Base-by-base conservation (phyloP, 2,888 invertebrate species). In the Drosophila nigricruria region DNA sequence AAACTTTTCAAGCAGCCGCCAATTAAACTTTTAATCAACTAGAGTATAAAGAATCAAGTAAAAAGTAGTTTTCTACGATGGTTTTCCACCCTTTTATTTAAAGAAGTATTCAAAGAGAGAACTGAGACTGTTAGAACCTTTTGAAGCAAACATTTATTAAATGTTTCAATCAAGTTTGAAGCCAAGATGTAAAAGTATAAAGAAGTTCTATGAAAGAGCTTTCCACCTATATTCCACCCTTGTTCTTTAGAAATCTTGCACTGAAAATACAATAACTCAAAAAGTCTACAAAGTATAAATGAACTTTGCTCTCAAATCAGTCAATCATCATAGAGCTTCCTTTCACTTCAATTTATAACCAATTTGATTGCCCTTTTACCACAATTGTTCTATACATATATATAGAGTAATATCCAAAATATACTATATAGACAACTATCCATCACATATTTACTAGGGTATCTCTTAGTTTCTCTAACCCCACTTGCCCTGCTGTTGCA, bases 371-470 rank as follows among this genome's bases (percentile, higher is more conserved):
- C 47, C n/a, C 18, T 18, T 30, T 5, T 1, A 49, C 0, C 1
- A 49, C 6, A 14, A 12, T 5, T 47, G 9, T 16, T n/a, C 9
- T 14, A 23, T 14, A 5, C 8, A 12, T 12, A 36, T 43, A 45
- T 30, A 30, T 30, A 8, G 30, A 30, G 6, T 1, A 8, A 30
- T 30, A 30, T 8, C n/a, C n/a, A n/a, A 30, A 8, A 30, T 30
- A 30, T 30, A 30, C 8, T 30, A 30, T 30, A 30, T 30, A 30
- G 8, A 30, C 0, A 8, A n/a, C n/a, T n/a, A n/a, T n/a, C 30
- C 30, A 30, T 30, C 30, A 8, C 14, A 18, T 32, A 20, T 23
- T 32, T 50, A 0, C 18, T 5, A 75, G 70, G 56, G 72, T 54
- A 77, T 71, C 9, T 10, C 0, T 14, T 6, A 6, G 61, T 32